Evolutionary conservation across 2,888 invertebrate genomes (phyloP).

Genomic region (Phyllotreta striolata): DNA sequence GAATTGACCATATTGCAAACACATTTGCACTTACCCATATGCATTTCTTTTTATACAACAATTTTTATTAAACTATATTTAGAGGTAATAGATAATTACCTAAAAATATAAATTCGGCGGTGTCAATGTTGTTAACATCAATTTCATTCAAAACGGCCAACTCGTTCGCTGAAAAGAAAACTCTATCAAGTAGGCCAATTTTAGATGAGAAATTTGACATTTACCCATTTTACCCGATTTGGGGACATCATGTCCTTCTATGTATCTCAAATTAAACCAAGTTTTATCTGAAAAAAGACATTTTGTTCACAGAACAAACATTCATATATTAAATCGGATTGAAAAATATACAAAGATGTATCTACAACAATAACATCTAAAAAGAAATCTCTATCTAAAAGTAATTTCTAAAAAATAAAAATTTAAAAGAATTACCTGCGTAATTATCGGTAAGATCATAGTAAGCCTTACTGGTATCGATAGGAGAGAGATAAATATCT

Average conservation of each 20-base stretch:
- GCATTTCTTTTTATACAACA: too few species aligned
- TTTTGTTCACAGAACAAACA: slow-evolving; percentile 9
- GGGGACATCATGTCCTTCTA: slow-evolving; percentile 32
- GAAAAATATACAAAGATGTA: too few species aligned
- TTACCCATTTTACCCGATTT: slow-evolving; percentile 17
- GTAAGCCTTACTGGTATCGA: slow-evolving; percentile 36
- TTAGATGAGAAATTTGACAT: neutral
- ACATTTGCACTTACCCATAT: too few species aligned
- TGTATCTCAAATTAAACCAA: slow-evolving; percentile 29
- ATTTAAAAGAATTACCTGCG: slow-evolving; percentile 31
- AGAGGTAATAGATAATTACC: slow-evolving; percentile 22
- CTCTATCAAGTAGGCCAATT: neutral
- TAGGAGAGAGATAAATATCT: slow-evolving; percentile 38
- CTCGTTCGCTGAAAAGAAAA: neutral
- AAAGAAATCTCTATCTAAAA: too few species aligned
- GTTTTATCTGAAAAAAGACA: slow-evolving; percentile 27
- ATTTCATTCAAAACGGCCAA: slow-evolving; percentile 27
- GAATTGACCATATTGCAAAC: too few species aligned
- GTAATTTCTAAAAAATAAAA: too few species aligned
- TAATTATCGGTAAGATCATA: slow-evolving; percentile 33
- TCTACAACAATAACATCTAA: too few species aligned
- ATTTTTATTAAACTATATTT: neutral
- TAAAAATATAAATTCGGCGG: slow-evolving; percentile 35
- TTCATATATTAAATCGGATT: neutral
- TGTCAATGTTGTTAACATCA: slow-evolving; percentile 30